Evolutionary conservation across 2,113 vertebrate genomes (phyloP), one percentile per base, ranked within the genome.

Genomic region (Sciurus niger): DNA sequence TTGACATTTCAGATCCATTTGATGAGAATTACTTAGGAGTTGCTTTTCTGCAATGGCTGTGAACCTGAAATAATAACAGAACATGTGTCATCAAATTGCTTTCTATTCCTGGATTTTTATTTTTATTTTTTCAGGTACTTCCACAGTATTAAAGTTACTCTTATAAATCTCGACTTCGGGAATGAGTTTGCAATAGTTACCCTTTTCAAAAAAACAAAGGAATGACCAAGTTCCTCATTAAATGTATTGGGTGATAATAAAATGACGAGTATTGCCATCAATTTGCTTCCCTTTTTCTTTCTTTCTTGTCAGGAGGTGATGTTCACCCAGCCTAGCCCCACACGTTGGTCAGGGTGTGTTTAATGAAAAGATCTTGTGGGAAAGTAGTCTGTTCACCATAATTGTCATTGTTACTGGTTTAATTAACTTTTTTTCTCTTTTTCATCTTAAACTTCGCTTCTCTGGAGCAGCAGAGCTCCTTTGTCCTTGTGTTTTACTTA

Each of bases 161-260:
- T 48, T 82, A 28, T 1, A 76, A 85, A 74, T n/a, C 76, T 70
- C 46, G 46, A 77, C 20, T 20, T 92, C 20, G 73, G 34, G 65
- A 90, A 83, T 60, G 63, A 37, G 16, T 84, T 80, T 92, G 76
- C 43, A 68, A 0, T 37, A n/a, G 22, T 91, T 28, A 58, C 46
- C 78, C 30, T 84, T 96, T 96, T 83, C 13, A 82, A 48, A 94
- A 88, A 94, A 88, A 55, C 53, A 20, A 68, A 32, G 73, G 16
- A 48, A 0, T 83, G 28, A 20, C 28, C 90, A 43, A 73, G 40
- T 11, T 34, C 14, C 28, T 65, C 46, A 55, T 79, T 32, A 79
- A 58, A 43, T 70, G 6, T 60, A 53, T 37, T 83, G 37, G n/a
- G 25, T 70, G 37, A 51, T 37, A 79, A 25, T 92, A 65, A 74